Evolutionary conservation across 2,888 invertebrate genomes (phyloP), one percentile per base, ranked within the genome.

Genomic region (Stramonita haemastoma): DNA sequence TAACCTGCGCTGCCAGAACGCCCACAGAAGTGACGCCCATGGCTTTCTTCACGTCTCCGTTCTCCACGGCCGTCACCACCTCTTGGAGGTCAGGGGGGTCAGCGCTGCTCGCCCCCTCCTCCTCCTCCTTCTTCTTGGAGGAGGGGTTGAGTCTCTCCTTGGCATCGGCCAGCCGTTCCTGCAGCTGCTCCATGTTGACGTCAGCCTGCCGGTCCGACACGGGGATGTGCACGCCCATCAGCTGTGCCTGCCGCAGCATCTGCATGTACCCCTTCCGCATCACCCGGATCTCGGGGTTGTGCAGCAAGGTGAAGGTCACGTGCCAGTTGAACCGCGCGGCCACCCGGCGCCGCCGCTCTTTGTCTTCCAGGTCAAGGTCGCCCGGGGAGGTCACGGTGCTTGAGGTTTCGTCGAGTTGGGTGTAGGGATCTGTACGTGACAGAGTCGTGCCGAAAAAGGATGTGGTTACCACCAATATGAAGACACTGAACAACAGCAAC

Each of bases 301-400:
- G 90, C 15, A 93, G 89, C 70, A 93, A 88, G 17, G 93, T 93
- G 91, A 93, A 93, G 17, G 91, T 90, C 34, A 93, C 87, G 60
- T 91, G 86, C 93, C 93, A 93, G 84, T 92, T 90, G 89, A 91
- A 92, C 34, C 90, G 87, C 0, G 92, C 93, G 19, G 87, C 87
- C 36, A 56, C 83, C 0, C 84, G 36, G 0, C 89, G 83, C 29
- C 89, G 70, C 0, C 84, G 57, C 15, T 83, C 19, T 32, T 60
- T 11, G 0, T 34, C 77, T 17, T 32, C 32, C 32, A 15, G 19
- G 77, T 79, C 32, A 15, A 6, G 15, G n/a, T 73, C n/a, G 73
- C n/a, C 73, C n/a, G 73, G 26, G n/a, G n/a, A 73, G 73, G 26
- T 73, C 32, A 32, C 17, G 77, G 17, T 13, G 15, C 17, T 79